Percentiles rank a stretch among this genome's conserved stretches.
Conservation (phyloP, 2,797 vertebrate species). For the Psittacula derbiana region DNA sequence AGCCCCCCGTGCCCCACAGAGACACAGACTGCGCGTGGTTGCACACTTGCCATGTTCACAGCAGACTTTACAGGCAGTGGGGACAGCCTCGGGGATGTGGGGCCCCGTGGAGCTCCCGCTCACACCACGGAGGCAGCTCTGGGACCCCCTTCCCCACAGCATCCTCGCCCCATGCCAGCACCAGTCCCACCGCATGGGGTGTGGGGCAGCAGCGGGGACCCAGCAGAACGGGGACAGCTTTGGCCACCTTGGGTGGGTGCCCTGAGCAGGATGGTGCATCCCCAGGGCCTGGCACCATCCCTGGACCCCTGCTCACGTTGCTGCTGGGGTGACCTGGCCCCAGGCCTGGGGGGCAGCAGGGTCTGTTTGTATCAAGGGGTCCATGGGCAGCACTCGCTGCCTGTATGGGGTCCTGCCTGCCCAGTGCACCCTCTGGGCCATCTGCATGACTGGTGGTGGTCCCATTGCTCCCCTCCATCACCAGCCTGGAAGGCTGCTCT, state of each 20-base stretch:
- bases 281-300: not conserved
- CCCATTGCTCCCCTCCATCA: accelerated
- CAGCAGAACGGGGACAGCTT: not conserved
- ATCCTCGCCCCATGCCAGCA: accelerated
- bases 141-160: not conserved
- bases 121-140: not conserved
- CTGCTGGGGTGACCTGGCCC: not conserved
- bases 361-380: not conserved
- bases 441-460: accelerated
- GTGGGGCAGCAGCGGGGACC: accelerated
- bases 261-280: not conserved
- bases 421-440: not conserved
- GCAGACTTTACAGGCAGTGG: conserved; percentile 3
- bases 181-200: not conserved
- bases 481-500: not conserved
- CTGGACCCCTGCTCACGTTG: accelerated
- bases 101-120: accelerated
- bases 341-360: accelerated
- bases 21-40: conserved; percentile 7
- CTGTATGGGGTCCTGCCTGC: not conserved
- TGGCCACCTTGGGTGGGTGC: not conserved
- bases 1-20: not conserved
- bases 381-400: not conserved
- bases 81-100: not conserved
- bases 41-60: conserved; percentile 62